phyloP scores from a whole-genome alignment of 2,797 vertebrate genomes.

The Urophycis tenuis region DNA sequence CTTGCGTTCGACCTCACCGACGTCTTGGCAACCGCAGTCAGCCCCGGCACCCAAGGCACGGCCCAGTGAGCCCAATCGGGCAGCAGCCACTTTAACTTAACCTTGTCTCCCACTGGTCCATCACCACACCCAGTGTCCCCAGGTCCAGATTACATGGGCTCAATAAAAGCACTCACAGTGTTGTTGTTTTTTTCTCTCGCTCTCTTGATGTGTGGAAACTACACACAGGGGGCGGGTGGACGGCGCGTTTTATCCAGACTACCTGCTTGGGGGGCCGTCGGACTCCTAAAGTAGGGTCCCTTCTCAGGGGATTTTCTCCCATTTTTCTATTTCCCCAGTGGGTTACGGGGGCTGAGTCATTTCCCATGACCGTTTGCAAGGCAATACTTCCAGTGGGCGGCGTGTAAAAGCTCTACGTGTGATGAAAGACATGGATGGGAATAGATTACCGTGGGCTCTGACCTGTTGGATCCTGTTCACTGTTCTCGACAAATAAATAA shows the following conservation, averaged over 20 bases:
- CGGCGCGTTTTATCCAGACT: neutral
- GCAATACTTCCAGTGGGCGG: neutral
- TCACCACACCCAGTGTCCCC: constrained; percentile 29
- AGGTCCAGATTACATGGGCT: neutral
- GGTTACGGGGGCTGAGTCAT: neutral
- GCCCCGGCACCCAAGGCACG: constrained; percentile 29
- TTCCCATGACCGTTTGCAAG: neutral
- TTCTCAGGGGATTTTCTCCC: neutral
- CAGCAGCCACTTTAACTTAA: constrained; percentile 10
- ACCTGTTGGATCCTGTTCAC: neutral
- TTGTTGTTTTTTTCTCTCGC: no score
- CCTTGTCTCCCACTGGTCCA: constrained; percentile 30
- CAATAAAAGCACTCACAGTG: neutral
- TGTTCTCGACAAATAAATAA: neutral
- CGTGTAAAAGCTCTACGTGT: neutral
- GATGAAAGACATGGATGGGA: neutral
- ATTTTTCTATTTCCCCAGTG: neutral
- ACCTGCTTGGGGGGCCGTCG: no score
- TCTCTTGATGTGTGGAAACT: neutral
- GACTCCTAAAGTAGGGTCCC: neutral
- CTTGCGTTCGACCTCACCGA: neutral
- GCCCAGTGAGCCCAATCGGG: neutral
- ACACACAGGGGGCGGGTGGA: neutral
- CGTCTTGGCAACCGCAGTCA: neutral
- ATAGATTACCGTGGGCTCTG: neutral